A percentile compares a stretch with the other conserved stretches of the same genome.
phyloP scores from a whole-genome alignment of 1,140 invertebrate genomes.

The Calycopis cecrops region DNA sequence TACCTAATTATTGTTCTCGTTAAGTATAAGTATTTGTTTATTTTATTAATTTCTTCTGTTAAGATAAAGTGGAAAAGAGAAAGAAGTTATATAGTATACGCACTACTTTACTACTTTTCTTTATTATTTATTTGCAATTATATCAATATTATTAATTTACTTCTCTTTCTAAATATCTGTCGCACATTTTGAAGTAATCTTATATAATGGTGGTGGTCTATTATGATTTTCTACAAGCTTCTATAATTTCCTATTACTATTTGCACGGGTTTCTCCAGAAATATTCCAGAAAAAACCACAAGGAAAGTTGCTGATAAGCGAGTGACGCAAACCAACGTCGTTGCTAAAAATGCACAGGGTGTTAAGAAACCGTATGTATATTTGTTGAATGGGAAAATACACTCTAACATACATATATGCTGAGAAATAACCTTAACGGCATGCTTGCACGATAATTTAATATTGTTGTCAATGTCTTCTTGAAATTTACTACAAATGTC shows the following conservation, averaged over 20 bases:
- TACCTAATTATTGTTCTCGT: no score
- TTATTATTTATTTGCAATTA: no score
- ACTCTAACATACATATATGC: slow-evolving; percentile 24
- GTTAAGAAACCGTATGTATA: slow-evolving; percentile 63
- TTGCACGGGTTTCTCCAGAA: slow-evolving; percentile 50
- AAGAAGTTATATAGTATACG: no score
- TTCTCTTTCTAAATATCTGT: no score
- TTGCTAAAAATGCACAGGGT: slow-evolving; percentile 46
- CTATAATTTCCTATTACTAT: slow-evolving; percentile 21
- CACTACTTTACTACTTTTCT: no score
- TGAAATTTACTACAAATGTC: not conserved
- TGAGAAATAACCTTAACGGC: slow-evolving; percentile 16
- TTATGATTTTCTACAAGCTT: slow-evolving; percentile 18
- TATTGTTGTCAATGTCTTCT: not conserved
- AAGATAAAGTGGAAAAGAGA: no score
- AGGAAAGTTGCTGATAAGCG: slow-evolving; percentile 44
- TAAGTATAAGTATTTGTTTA: no score
- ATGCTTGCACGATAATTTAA: slow-evolving; percentile 22
- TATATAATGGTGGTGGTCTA: slow-evolving; percentile 10
- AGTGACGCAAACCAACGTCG: slow-evolving; percentile 32
- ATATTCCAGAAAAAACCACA: slow-evolving; percentile 42
- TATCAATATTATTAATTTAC: no score
- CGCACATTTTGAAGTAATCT: not conserved
- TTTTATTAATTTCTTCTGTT: no score
- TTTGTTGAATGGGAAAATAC: slow-evolving; percentile 34